Base-by-base conservation (phyloP, 2,888 invertebrate species). In the Ichneumoninae sp. region DNA sequence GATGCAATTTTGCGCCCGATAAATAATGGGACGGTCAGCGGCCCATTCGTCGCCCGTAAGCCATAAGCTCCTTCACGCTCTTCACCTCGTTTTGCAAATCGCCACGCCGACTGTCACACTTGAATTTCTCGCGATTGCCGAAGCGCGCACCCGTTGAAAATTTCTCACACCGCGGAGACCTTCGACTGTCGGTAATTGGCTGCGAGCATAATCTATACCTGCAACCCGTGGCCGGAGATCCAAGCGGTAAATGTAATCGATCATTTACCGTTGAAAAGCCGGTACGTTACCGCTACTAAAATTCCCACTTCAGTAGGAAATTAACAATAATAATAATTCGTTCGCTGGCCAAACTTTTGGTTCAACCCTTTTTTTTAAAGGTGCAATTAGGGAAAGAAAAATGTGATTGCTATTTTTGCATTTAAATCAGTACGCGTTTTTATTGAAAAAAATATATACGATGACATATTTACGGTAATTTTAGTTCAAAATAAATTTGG, bases 1-100 rank as follows among this genome's bases (percentile, higher is more conserved):
- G 72, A 65, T 83, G 77, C 19, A 83, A 76, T 86, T 85, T 86
- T 74, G 74, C 84, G 78, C 77, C 82, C 81, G 82, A 54, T 87
- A 88, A 87, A 86, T 87, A 83, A 76, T 65, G 13, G 22, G 62
- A 68, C 85, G 84, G 47, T 76, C 70, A 66, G 57, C 44, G 30
- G 40, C 40, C 52, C 68, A 60, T 68, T 72, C 82, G 66, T 60
- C 68, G 60, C 30, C 52, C 77, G 19, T 30, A 40, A 44, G 10
- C 33, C 52, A 16, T 33, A 26, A 65, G n/a, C 50, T 33, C 74
- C 44, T 47, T 30, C 62, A 30, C 62, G 62, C 57, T 72, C 26
- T 57, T 40, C 54, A 36, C 71, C 60, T 74, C 50, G 74, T 74
- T 50, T 26, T 30, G 57, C 57, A 50, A 62, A 74, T 74, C 60